Evolutionary conservation across 2,888 invertebrate species (phyloP).

Genomic region (Aethes cnicana): DNA sequence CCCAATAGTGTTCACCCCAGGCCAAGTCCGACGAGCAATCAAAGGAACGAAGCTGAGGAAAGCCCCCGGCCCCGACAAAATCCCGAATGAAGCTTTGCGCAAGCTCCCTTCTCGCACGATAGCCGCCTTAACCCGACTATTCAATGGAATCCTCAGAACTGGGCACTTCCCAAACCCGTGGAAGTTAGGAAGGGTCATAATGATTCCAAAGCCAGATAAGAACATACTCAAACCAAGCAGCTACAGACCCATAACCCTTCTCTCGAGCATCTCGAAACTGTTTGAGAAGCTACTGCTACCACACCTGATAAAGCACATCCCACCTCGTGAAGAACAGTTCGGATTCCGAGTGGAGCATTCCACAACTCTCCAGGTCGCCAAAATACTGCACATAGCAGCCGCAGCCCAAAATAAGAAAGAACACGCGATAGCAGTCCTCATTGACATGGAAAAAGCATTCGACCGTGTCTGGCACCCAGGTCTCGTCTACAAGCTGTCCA

Average conservation of each 20-base stretch:
- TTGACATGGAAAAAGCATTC: background rate
- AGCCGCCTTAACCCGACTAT: too few species aligned
- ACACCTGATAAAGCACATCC: background rate
- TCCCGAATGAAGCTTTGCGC: too few species aligned
- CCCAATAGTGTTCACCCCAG: too few species aligned
- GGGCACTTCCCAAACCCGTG: too few species aligned
- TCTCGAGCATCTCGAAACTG: constrained; percentile 31
- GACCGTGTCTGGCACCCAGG: constrained; percentile 12
- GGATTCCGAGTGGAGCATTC: background rate
- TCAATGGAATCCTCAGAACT: too few species aligned
- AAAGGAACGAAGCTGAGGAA: too few species aligned
- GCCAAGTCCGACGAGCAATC: too few species aligned
- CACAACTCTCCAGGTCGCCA: background rate
- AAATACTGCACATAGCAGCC: background rate
- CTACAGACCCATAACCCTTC: constrained; percentile 37
- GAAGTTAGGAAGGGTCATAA: too few species aligned
- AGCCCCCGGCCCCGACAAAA: too few species aligned
- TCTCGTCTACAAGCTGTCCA: constrained; percentile 5
- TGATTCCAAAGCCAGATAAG: constrained; percentile 38
- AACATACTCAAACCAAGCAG: constrained; percentile 30
- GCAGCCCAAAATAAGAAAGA: background rate
- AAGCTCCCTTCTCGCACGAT: too few species aligned
- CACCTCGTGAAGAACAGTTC: background rate
- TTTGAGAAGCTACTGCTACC: constrained; percentile 34
- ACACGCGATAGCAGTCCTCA: background rate